Percentiles rank a stretch among this genome's conserved stretches.
Conservation (phyloP, 2,113 vertebrate species). For the Rhegmatorhina hoffmannsi region DNA sequence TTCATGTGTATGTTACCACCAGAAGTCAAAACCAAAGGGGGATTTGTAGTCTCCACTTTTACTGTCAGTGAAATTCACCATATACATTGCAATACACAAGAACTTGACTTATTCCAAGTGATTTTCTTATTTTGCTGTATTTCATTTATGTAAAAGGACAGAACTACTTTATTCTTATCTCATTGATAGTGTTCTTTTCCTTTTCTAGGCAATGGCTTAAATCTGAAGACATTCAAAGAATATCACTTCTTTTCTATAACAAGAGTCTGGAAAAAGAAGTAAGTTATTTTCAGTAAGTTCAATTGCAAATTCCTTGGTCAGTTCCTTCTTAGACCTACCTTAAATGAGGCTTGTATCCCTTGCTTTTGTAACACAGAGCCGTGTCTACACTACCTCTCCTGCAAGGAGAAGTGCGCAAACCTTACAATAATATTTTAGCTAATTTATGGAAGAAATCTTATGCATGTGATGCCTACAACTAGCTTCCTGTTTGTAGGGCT, state of each 20-base stretch:
- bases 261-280: constrained; percentile 95
- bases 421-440: background rate
- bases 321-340: background rate
- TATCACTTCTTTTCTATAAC: constrained; percentile 97
- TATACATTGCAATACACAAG: background rate
- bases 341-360: background rate
- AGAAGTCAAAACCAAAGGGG: background rate
- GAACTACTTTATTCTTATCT: background rate
- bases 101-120: background rate
- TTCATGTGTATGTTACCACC: background rate
- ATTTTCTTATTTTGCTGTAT: background rate
- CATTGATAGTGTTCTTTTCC: background rate
- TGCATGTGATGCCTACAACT: background rate
- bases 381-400: background rate
- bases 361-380: background rate
- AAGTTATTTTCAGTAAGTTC: constrained; percentile 54
- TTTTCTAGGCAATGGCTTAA: constrained; percentile 94
- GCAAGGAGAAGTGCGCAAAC: background rate
- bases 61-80: background rate
- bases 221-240: constrained; percentile 97
- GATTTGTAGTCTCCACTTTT: background rate
- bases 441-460: background rate
- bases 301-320: background rate
- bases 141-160: background rate
- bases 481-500: background rate